Evolutionary conservation across 1,140 invertebrate species (phyloP).

Genomic region (Heliothis subflexa): DNA sequence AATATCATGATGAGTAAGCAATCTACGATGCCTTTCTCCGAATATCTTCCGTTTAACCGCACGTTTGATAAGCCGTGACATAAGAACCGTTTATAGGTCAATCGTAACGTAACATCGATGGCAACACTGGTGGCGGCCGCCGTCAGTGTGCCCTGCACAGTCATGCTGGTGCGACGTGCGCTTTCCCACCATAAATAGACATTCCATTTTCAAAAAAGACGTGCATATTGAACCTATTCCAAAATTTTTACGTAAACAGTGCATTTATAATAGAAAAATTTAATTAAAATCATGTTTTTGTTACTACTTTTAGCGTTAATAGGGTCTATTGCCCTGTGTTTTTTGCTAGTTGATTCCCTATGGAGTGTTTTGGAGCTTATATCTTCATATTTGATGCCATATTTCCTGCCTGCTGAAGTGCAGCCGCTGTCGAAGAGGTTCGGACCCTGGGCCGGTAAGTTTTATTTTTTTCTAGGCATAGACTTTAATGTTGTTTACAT

Average conservation of each 20-base stretch:
- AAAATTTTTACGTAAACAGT: not conserved
- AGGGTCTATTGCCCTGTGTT: constrained; percentile 75
- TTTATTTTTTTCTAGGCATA: not conserved
- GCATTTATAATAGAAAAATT: constrained; percentile 16
- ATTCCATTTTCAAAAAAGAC: constrained; percentile 27
- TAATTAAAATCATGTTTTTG: constrained; percentile 57
- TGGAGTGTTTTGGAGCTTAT: constrained; percentile 84
- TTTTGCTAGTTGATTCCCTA: constrained; percentile 82
- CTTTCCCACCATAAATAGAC: constrained; percentile 20
- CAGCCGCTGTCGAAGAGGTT: constrained; percentile 85
- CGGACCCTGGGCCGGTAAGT: constrained; percentile 87
- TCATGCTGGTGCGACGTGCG: constrained; percentile 19
- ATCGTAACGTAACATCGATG: constrained; percentile 30
- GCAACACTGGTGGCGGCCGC: constrained; percentile 16
- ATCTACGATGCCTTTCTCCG: not conserved
- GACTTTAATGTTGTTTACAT: constrained; percentile 29
- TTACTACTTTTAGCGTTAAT: constrained; percentile 71
- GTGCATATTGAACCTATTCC: constrained; percentile 11
- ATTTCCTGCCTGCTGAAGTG: constrained; percentile 86
- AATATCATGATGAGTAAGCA: not conserved
- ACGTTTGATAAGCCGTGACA: constrained; percentile 30
- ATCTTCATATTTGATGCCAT: constrained; percentile 85
- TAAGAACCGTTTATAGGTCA: constrained; percentile 41
- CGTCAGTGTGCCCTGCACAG: constrained; percentile 17
- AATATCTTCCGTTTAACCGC: constrained; percentile 4